phyloP scores from a whole-genome alignment of 2,888 invertebrate genomes.

The Microctonus brassicae region DNA sequence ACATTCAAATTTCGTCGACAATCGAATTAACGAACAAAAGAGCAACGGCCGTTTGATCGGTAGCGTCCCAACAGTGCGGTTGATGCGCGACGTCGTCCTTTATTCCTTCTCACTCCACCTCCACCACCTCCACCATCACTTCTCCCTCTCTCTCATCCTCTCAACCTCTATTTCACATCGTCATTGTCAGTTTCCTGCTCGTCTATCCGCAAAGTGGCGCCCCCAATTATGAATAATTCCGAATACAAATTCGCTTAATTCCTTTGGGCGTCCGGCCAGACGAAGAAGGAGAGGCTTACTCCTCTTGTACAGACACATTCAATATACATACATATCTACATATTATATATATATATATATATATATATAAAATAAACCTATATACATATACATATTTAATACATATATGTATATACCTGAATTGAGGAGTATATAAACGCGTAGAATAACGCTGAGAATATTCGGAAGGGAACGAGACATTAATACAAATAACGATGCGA shows the following conservation, averaged over 20 bases:
- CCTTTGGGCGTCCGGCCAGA: slow-evolving; percentile 42
- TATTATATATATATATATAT: too few species aligned
- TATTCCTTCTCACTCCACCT: not conserved
- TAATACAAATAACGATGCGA: slow-evolving; percentile 37
- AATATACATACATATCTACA: slow-evolving; percentile 12
- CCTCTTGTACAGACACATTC: not conserved
- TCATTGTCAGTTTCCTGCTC: slow-evolving; percentile 37
- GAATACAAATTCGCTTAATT: slow-evolving; percentile 63
- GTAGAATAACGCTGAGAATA: not conserved
- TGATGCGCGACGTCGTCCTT: slow-evolving; percentile 4
- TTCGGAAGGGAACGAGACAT: slow-evolving; percentile 19
- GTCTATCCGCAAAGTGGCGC: slow-evolving; percentile 53
- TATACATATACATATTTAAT: too few species aligned
- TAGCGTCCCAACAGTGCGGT: slow-evolving; percentile 42
- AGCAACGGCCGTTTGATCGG: slow-evolving; percentile 66
- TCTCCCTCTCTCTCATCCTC: slow-evolving; percentile 18
- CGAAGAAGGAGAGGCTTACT: slow-evolving; percentile 23
- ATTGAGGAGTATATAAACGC: slow-evolving; percentile 21
- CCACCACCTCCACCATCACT: slow-evolving; percentile 1
- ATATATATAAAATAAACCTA: too few species aligned
- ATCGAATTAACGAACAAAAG: slow-evolving; percentile 64
- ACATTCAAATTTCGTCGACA: slow-evolving; percentile 65
- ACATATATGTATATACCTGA: not conserved
- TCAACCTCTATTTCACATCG: slow-evolving; percentile 19
- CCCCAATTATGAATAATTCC: slow-evolving; percentile 66